These are phyloP conservation scores for Glareola pratincola DNA, from an alignment of 2,113 vertebrate species.

Conservation along the genomic window DNA sequence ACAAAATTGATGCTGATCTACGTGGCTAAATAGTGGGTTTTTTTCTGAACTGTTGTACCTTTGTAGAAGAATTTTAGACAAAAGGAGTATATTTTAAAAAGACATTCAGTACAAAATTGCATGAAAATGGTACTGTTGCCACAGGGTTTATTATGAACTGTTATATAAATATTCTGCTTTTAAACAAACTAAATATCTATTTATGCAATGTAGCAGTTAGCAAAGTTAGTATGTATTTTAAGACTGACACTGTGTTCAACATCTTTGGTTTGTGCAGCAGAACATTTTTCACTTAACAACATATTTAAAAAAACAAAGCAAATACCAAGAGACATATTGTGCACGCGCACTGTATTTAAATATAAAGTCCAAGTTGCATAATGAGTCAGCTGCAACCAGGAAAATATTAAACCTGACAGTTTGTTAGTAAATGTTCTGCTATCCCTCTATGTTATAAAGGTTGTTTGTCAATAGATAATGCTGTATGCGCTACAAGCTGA, in stretches of 20 bases:
- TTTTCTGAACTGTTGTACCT: background rate
- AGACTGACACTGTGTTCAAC: background rate
- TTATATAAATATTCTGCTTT: conserved; percentile 32
- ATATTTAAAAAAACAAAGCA: background rate
- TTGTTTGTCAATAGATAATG: background rate
- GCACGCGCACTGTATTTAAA: background rate
- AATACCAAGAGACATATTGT: background rate
- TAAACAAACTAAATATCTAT: conserved; percentile 15
- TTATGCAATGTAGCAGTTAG: background rate
- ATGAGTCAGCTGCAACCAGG: background rate
- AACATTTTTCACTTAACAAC: conserved; percentile 10
- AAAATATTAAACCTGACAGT: background rate
- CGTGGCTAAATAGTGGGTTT: background rate
- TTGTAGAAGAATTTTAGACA: background rate
- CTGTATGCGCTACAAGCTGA: background rate
- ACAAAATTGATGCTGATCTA: background rate
- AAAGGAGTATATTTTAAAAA: background rate
- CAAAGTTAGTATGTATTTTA: conserved; percentile 8
- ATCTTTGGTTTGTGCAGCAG: background rate
- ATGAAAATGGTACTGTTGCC: conserved; percentile 1
- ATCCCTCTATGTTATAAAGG: background rate
- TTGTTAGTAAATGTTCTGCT: background rate
- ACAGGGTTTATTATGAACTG: background rate
- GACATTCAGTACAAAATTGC: background rate
- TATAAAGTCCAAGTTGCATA: background rate